These are phyloP conservation scores for Pemphredon lugubris DNA, from an alignment of 2,888 invertebrate genomes.

Conservation along the genomic window DNA sequence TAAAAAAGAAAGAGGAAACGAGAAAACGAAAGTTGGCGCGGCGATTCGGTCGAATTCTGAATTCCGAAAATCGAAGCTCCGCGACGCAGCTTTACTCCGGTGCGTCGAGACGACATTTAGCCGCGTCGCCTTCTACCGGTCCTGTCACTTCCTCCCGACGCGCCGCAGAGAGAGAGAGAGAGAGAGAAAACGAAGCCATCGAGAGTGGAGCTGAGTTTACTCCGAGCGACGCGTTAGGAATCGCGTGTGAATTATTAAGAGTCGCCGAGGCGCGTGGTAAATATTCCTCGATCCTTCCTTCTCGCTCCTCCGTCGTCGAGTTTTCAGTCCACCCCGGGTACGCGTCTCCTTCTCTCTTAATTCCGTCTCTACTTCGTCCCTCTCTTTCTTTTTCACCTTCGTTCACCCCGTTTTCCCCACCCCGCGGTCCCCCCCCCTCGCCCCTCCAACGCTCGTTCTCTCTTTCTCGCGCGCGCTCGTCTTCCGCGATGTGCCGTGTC, in stretches of 20 bases:
- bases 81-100: background rate
- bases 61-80: background rate
- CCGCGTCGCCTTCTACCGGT: constrained; percentile 30
- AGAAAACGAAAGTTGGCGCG: no score
- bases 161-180: no score
- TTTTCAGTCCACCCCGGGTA: constrained; percentile 34
- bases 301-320: constrained; percentile 33
- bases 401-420: no score
- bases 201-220: constrained; percentile 39
- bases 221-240: constrained; percentile 52
- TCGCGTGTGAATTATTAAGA: constrained; percentile 75
- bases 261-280: constrained; percentile 68
- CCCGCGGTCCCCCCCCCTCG: no score
- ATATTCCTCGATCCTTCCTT: constrained; percentile 57
- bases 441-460: no score
- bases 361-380: constrained; percentile 21
- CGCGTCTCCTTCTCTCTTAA: constrained; percentile 38
- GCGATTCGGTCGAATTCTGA: background rate
- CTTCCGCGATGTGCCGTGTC: background rate
- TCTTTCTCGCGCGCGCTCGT: constrained; percentile 51
- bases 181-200: constrained; percentile 42
- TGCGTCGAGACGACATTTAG: constrained; percentile 31
- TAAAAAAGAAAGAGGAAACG: no score
- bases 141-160: constrained; percentile 45
- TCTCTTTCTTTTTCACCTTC: constrained; percentile 30